Evolutionary conservation across 2,113 vertebrate genomes (phyloP).

Genomic region (Pipra filicauda): DNA sequence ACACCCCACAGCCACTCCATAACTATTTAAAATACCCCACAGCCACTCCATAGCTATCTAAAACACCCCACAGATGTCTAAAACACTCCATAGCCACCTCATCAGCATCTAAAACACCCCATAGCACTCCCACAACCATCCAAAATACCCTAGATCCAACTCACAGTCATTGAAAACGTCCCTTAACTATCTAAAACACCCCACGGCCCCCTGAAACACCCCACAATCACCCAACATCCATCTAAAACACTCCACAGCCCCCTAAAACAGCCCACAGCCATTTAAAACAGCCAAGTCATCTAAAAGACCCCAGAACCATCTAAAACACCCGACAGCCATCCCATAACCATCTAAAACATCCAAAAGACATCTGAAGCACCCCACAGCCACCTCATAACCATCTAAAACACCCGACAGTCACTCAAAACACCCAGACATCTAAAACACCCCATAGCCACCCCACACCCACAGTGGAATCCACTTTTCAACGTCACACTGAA

Average conservation of each 20-base stretch:
- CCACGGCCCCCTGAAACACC: not conserved
- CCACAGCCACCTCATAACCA: not conserved
- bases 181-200: no score
- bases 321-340: not conserved
- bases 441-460: not conserved
- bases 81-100: no score
- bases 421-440: not conserved
- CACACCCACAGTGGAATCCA: not conserved
- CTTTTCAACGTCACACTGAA: not conserved
- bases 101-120: not conserved
- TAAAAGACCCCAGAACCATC: rapidly evolving
- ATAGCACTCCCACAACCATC: not conserved
- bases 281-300: not conserved
- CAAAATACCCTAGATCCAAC: not conserved
- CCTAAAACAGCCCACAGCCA: not conserved
- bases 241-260: not conserved
- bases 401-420: not conserved
- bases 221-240: not conserved
- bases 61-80: not conserved
- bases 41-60: no score
- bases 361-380: not conserved
- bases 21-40: not conserved
- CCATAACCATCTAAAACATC: not conserved
- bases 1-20: not conserved
- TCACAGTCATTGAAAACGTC: not conserved